Evolutionary conservation across 2,888 invertebrate genomes (phyloP), one percentile per base, ranked within the genome.

Genomic region (Polia nebulosa): DNA sequence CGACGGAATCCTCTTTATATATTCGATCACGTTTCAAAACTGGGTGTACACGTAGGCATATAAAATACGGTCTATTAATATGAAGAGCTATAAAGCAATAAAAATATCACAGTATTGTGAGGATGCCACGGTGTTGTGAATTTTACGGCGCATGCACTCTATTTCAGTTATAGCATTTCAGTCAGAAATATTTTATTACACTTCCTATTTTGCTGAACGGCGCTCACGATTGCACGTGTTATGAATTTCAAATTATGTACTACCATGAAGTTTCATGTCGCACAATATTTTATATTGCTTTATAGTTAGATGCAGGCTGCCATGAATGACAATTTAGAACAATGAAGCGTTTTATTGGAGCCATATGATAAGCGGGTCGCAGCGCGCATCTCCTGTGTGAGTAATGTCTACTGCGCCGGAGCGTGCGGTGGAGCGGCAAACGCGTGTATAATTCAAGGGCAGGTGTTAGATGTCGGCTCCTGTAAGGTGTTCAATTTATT

Each of bases 101-200:
- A 82, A 78, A 83, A 81, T 84, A 83, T 76, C 76, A 78, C 76
- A 67, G 75, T 72, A 73, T 76, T 73, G 77, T 78, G 72, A 76
- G 73, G 78, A 83, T 76, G 71, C 75, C 73, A 71, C 81, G 76
- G 74, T 79, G 81, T 83, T 85, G 79, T 81, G 86, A 87, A 88
- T 87, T 90, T 90, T 88, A 90, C 87, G 88, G 88, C 85, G 82
- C 88, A 85, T 89, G 89, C 89, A 91, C 88, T 91, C 86, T 91
- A 92, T 91, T 91, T 91, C 91, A 90, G 90, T 91, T 92, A 90
- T 91, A 89, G 88, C 88, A 88, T 91, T 91, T 90, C 91, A 90
- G 88, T 88, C 87, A 86, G 88, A 91, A 90, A 92, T 91, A 92
- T 92, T 92, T 92, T 92, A 92, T 92, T 91, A 89, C 87, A 89